These are phyloP conservation scores for Halcyon leucocephala DNA, from an alignment of 2,797 vertebrate species.

Conservation along the genomic window DNA sequence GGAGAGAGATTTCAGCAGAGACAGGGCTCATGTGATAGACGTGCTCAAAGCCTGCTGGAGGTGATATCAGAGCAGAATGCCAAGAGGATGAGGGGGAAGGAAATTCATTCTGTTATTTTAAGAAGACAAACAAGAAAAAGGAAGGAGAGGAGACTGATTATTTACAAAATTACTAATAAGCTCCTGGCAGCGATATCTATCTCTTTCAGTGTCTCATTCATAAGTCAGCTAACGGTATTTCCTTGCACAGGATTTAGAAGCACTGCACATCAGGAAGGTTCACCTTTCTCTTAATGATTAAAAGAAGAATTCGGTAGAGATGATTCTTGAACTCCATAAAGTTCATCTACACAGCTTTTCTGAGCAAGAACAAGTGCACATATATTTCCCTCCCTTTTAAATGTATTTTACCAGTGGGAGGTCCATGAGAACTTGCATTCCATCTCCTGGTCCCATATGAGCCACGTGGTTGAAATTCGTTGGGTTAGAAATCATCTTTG, in stretches of 20 bases:
- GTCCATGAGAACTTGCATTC: conserved; percentile 98
- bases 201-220: neutral
- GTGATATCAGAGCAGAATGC: conserved; percentile 87
- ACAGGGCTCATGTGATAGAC: conserved; percentile 87
- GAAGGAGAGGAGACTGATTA: conserved; percentile 68
- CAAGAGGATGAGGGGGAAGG: conserved; percentile 83
- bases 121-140: conserved; percentile 72
- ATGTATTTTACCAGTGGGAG: conserved; percentile 90
- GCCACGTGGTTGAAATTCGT: conserved; percentile 99
- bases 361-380: neutral
- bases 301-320: neutral
- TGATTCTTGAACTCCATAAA: neutral
- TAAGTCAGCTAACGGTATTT: neutral
- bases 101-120: conserved; percentile 83
- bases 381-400: neutral
- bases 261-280: neutral
- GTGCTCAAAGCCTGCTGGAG: conserved; percentile 90
- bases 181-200: neutral
- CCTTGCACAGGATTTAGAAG: conserved; percentile 4
- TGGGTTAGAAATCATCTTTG: conserved; percentile 96
- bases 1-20: conserved; percentile 87
- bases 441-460: conserved; percentile 98
- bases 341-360: neutral
- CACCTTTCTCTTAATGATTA: neutral
- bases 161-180: conserved; percentile 48